These are phyloP conservation scores for Pseudomyrmex pallidus DNA, from an alignment of 1,140 invertebrate species.

Conservation along the genomic window DNA sequence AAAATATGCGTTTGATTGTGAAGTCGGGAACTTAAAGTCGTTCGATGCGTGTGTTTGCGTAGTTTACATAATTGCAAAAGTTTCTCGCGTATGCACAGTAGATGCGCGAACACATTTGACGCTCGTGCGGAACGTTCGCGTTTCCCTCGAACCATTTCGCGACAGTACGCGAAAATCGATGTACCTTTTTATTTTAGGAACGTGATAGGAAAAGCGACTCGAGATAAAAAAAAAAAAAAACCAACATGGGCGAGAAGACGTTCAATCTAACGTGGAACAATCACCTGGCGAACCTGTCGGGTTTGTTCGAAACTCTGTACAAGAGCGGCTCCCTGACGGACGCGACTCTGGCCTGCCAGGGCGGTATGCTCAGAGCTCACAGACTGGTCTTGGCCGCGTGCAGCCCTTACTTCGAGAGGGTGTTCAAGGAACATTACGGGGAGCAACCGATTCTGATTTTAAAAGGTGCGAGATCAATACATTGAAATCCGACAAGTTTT, in stretches of 20 bases:
- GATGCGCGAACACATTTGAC: too few species aligned
- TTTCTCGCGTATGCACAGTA: too few species aligned
- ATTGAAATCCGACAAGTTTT: background rate
- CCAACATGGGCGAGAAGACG: slow-evolving; percentile 86
- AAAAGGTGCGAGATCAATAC: slow-evolving; percentile 84
- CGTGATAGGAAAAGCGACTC: background rate
- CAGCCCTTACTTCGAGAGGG: slow-evolving; percentile 90
- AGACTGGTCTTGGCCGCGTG: slow-evolving; percentile 90
- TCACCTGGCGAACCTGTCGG: slow-evolving; percentile 90
- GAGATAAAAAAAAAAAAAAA: slow-evolving; percentile 34
- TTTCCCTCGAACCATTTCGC: too few species aligned
- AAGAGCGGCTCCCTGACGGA: slow-evolving; percentile 89
- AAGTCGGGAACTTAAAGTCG: too few species aligned
- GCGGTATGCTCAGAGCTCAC: slow-evolving; percentile 88
- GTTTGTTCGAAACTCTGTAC: slow-evolving; percentile 89
- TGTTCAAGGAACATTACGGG: slow-evolving; percentile 89
- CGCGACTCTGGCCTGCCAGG: slow-evolving; percentile 88
- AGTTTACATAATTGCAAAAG: too few species aligned
- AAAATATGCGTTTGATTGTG: too few species aligned
- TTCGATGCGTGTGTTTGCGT: too few species aligned
- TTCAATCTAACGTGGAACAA: slow-evolving; percentile 91
- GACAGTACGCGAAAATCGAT: background rate
- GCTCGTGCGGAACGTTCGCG: too few species aligned
- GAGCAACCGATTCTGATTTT: slow-evolving; percentile 90
- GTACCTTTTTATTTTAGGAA: slow-evolving; percentile 32